Evolutionary conservation across 1,140 invertebrate genomes (phyloP), one percentile per base, ranked within the genome.

Genomic region (Nautilus pompilius): DNA sequence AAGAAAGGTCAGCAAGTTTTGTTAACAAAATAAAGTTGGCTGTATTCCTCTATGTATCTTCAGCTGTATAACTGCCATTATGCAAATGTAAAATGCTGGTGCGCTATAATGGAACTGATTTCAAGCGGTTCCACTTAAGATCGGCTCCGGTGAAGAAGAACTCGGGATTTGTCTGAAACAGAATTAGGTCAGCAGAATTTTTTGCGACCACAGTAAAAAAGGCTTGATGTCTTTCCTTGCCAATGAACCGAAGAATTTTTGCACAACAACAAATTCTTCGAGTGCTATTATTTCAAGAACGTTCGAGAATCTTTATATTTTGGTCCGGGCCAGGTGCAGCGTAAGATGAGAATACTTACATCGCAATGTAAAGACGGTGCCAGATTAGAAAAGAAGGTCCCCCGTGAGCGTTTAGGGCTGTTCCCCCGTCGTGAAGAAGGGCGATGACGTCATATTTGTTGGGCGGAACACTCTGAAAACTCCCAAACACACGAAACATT

Each of bases 21-120:
- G 0, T n/a, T 10, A 41, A 41, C n/a, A 41, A n/a, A 56, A 56
- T 29, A 4, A 56, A 56, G 30, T 6, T 32, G 34, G 53, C 26
- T 58, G 49, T 4, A 58, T 58, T 28, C 56, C 58, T 20, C 22
- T 32, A 5, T 58, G 63, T 13, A 65, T 29, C n/a, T 60, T 56
- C 29, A 65, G 60, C 10, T 60, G 49, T n/a, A n/a, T 17, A 20
- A 41, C 29, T 60, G 30, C 22, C 60, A 30, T 58, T 58, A 65
- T 34, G 30, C 58, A n/a, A n/a, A n/a, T n/a, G n/a, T n/a, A n/a
- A n/a, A n/a, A 24, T 60, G 58, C 20, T 60, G 58, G 28, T 36
- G 30, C 32, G 32, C 20, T n/a, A 32, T 13, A 5, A 65, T 60
- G 13, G 58, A 24, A 48, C 22, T 56, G 10, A 60, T 53, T 26